Evolutionary conservation across 2,113 vertebrate species (phyloP).

Genomic region (Chelonoidis abingdonii): DNA sequence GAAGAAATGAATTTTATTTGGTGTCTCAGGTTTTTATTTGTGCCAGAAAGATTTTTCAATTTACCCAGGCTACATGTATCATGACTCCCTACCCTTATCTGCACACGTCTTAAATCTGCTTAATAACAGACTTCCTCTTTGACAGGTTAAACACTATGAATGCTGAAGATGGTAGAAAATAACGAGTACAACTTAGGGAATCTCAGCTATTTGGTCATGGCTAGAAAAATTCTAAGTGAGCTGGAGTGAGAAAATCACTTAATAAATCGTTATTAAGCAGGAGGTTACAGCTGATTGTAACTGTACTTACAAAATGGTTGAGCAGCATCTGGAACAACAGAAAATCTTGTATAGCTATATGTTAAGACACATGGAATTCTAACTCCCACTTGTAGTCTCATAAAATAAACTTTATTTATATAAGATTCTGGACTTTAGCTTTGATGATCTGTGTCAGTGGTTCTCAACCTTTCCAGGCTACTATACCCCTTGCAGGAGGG

Average conservation of each 20-base stretch:
- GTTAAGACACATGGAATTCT: background rate
- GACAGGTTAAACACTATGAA: background rate
- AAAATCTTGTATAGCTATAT: background rate
- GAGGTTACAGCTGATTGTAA: background rate
- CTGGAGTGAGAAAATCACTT: background rate
- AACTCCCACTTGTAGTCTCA: background rate
- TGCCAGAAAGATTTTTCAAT: background rate
- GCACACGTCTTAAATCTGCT: background rate
- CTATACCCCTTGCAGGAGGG: too few species aligned
- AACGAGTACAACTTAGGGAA: background rate
- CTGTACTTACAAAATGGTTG: background rate
- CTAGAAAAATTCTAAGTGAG: background rate
- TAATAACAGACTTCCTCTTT: background rate
- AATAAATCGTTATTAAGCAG: conserved; percentile 17
- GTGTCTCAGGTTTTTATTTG: background rate
- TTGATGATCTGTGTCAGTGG: background rate
- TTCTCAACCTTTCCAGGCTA: too few species aligned
- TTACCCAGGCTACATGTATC: background rate
- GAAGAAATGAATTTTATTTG: background rate
- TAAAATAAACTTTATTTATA: background rate
- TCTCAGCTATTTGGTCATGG: background rate
- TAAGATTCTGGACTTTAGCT: background rate
- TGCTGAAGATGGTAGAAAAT: background rate
- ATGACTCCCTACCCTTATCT: background rate
- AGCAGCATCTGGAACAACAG: background rate